phyloP scores from a whole-genome alignment of 2,797 vertebrate genomes.

The Spinus olivaceus region DNA sequence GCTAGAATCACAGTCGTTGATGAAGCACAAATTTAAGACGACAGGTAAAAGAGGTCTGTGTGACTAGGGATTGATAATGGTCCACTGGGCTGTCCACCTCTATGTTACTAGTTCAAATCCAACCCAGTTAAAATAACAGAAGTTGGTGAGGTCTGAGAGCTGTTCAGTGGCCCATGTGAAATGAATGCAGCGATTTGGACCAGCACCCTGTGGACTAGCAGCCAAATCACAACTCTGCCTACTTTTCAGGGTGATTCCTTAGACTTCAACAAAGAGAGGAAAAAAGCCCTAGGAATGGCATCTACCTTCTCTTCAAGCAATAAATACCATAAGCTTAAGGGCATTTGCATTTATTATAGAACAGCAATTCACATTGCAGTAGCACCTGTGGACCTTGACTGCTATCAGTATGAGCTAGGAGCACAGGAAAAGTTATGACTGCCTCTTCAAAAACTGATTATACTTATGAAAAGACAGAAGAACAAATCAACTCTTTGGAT shows the following conservation, averaged over 20 bases:
- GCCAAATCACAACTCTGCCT: not conserved
- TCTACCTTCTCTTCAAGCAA: not conserved
- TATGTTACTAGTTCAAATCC: not conserved
- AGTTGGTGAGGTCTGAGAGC: not conserved
- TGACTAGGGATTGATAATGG: not conserved
- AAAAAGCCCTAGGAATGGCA: not conserved
- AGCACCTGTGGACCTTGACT: not conserved
- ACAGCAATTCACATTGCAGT: not conserved
- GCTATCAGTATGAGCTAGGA: not conserved
- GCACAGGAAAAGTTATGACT: not conserved
- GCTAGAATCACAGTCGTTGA: not conserved
- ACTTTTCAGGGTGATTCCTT: not conserved
- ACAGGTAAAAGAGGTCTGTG: not conserved
- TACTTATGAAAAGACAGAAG: not conserved
- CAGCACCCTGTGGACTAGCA: not conserved
- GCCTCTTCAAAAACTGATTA: not conserved
- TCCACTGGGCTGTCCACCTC: not conserved
- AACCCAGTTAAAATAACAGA: not conserved
- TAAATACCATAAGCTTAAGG: not conserved
- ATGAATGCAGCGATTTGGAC: not conserved
- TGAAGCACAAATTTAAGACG: constrained; percentile 16
- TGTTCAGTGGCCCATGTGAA: not conserved
- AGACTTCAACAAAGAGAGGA: not conserved
- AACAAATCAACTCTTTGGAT: not conserved
- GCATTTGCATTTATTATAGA: not conserved